Conservation (phyloP, 2,113 vertebrate genomes). For the Anthoscopus minutus region DNA sequence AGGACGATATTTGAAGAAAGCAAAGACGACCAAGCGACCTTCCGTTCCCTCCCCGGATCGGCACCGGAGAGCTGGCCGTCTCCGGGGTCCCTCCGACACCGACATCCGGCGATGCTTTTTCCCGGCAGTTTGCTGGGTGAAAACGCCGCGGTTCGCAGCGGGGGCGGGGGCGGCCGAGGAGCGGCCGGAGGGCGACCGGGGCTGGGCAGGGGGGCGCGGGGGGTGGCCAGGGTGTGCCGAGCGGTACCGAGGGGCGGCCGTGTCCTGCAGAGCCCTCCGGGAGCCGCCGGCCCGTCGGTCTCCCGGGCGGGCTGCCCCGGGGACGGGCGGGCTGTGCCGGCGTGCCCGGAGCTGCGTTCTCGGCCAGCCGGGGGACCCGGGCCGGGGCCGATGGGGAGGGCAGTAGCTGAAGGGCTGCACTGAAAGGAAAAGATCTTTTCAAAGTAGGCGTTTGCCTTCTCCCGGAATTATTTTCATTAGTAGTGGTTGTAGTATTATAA, state of each 20-base stretch:
- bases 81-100: not conserved
- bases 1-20: not conserved
- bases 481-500: too few relatives aligned
- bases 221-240: too few relatives aligned
- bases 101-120: not conserved
- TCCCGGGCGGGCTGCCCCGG: not conserved
- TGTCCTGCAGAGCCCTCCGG: not conserved
- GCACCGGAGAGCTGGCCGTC: too few relatives aligned
- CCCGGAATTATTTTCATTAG: not conserved
- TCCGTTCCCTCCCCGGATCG: rapidly evolving
- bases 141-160: not conserved
- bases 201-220: rapidly evolving
- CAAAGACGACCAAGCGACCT: rapidly evolving
- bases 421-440: not conserved
- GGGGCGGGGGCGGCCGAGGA: not conserved
- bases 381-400: not conserved
- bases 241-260: not conserved
- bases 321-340: not conserved
- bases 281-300: not conserved
- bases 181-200: too few relatives aligned
- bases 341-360: rapidly evolving
- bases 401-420: not conserved
- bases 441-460: not conserved
- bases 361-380: too few relatives aligned
- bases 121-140: rapidly evolving